Evolutionary conservation across 1,140 invertebrate genomes (phyloP), one percentile per base, ranked within the genome.

Genomic region (Musca vetustissima): DNA sequence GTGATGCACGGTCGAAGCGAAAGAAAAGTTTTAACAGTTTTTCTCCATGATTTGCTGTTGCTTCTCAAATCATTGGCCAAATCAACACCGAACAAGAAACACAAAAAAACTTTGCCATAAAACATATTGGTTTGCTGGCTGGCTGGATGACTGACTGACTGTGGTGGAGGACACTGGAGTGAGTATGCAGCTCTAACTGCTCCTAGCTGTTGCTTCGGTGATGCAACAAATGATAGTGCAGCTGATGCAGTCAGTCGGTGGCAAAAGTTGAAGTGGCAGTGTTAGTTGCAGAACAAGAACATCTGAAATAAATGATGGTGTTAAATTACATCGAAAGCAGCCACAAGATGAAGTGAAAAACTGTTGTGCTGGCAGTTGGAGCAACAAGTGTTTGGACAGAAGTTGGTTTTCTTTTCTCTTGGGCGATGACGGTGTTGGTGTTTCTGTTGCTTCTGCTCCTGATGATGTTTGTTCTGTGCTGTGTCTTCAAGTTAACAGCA

Each of bases 41-140:
- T 43, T 43, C 36, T 43, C 11, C 36, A 43, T 43, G 36, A 43
- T 43, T 43, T 43, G 36, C 36, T 43, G 36, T 43, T 43, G 11
- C 36, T 43, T 43, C 36, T 43, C 36, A 36, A 61, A 61, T 61
- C 57, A 61, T 32, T 61, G 32, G 57, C 28, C 57, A 43, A 61
- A 61, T 61, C 57, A 61, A 61, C 57, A 43, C 19, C 11, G 36
- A 43, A 43, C 36, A 43, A n/a, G n/a, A n/a, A n/a, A n/a, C n/a
- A n/a, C n/a, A n/a, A n/a, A n/a, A 61, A 61, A 61, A 36, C 19
- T 61, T 61, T 61, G 57, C 57, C 57, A 61, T 61, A 61, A 61
- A 61, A 61, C 28, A 61, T 43, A 36, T 61, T 32, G 28, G 28
- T n/a, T n/a, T n/a, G n/a, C n/a, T n/a, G n/a, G n/a, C n/a, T n/a